Percentiles rank a stretch among this genome's conserved stretches.
These are phyloP conservation scores for Pristionchus maxplancki DNA, from an alignment of 2,888 invertebrate species.

Conservation along the genomic window DNA sequence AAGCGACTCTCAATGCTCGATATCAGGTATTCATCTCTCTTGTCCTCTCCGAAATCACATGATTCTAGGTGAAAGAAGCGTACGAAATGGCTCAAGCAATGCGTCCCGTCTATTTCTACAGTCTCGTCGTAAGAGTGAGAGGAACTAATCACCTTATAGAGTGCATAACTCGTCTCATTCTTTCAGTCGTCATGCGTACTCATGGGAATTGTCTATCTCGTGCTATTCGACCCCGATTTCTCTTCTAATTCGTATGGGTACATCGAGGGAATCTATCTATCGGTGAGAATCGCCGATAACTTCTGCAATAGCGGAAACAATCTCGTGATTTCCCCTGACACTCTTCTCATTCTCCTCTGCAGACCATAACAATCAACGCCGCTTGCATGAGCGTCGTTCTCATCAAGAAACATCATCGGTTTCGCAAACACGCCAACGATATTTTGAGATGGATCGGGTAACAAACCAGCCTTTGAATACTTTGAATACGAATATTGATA, in stretches of 20 bases:
- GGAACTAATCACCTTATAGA: no score
- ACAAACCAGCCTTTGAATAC: not conserved
- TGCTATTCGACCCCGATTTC: not conserved
- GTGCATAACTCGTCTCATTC: no score
- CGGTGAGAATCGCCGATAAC: not conserved
- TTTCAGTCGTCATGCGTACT: not conserved
- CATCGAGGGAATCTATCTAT: not conserved
- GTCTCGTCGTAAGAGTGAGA: not conserved
- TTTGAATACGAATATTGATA: not conserved
- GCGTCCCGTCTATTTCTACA: slow-evolving; percentile 1
- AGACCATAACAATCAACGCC: not conserved
- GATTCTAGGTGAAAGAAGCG: slow-evolving; percentile 4
- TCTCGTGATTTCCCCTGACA: not conserved
- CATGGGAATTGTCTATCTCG: not conserved
- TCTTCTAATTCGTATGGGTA: not conserved
- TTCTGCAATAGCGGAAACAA: not conserved
- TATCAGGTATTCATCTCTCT: not conserved
- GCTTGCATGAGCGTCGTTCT: not conserved
- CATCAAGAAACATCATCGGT: slow-evolving; percentile 12
- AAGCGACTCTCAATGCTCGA: slow-evolving; percentile 17
- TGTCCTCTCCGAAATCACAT: not conserved
- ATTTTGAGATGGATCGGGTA: not conserved
- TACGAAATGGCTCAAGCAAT: slow-evolving; percentile 29
- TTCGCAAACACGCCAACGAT: not conserved
- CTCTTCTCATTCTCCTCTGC: not conserved